phyloP scores from a whole-genome alignment of 2,888 invertebrate genomes.

The Hartigia nigra region DNA sequence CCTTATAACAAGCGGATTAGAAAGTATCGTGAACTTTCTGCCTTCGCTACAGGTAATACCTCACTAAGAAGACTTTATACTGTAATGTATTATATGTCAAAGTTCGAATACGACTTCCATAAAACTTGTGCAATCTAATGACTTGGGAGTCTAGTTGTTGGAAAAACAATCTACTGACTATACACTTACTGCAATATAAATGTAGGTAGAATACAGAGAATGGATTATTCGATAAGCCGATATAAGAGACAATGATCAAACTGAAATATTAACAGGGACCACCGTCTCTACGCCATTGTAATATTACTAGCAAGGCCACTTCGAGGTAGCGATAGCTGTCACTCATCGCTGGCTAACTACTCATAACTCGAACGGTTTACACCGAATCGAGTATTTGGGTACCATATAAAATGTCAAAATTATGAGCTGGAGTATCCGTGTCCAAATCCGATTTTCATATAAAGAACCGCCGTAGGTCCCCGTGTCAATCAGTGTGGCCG shows the following conservation, averaged over 20 bases:
- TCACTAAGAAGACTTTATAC: not conserved
- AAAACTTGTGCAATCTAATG: too few species aligned
- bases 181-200: not conserved
- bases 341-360: slow-evolving; percentile 24
- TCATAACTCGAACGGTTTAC: slow-evolving; percentile 30
- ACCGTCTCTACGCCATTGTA: slow-evolving; percentile 26
- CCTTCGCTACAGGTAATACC: not conserved
- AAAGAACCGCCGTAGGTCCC: slow-evolving; percentile 7
- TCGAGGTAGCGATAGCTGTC: slow-evolving; percentile 28
- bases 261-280: not conserved
- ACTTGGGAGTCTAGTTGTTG: not conserved
- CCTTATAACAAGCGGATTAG: not conserved
- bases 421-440: slow-evolving; percentile 26
- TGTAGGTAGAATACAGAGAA: not conserved
- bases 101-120: not conserved
- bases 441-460: slow-evolving; percentile 17
- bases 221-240: not conserved
- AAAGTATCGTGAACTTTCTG: too few species aligned
- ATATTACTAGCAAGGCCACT: slow-evolving; percentile 18
- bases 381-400: slow-evolving; percentile 14
- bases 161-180: not conserved
- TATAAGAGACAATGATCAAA: not conserved
- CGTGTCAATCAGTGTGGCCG: slow-evolving; percentile 39
- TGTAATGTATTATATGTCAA: not conserved
- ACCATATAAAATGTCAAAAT: slow-evolving; percentile 30